These are phyloP conservation scores for Drosophila tanythrix DNA, from an alignment of 2,888 invertebrate species.

Conservation along the genomic window DNA sequence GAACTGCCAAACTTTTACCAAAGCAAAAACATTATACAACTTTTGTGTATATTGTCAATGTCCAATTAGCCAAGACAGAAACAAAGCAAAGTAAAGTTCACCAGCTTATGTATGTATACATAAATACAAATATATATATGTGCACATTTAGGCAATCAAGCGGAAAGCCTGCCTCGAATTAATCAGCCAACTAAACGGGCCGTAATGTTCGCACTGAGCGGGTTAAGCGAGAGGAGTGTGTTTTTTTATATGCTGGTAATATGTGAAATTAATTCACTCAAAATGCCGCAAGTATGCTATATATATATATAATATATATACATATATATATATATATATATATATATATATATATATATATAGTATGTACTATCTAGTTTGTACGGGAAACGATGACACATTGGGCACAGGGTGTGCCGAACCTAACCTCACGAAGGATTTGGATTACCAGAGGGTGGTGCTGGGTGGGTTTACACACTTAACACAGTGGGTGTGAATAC, in stretches of 20 bases:
- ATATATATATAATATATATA: constrained; percentile 23
- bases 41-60: constrained; percentile 20
- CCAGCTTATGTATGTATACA: not conserved
- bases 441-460: not conserved
- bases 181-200: constrained; percentile 55
- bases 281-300: constrained; percentile 67
- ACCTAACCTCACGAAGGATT: constrained; percentile 38
- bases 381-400: constrained; percentile 52
- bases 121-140: not conserved
- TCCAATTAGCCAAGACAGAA: constrained; percentile 27
- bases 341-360: constrained; percentile 3
- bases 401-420: constrained; percentile 45
- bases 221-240: constrained; percentile 3
- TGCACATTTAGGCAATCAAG: constrained; percentile 21
- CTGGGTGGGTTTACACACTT: not conserved
- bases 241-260: constrained; percentile 18
- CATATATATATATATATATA: constrained; percentile 21
- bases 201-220: constrained; percentile 30
- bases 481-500: constrained; percentile 24
- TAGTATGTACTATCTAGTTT: not conserved
- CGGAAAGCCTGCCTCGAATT: constrained; percentile 24
- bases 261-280: constrained; percentile 73
- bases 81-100: constrained; percentile 29
- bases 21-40: constrained; percentile 8
- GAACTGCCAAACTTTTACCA: not conserved